Evolutionary conservation across 2,113 vertebrate species (phyloP).

Genomic region (Cryptomyrus ogoouensis): DNA sequence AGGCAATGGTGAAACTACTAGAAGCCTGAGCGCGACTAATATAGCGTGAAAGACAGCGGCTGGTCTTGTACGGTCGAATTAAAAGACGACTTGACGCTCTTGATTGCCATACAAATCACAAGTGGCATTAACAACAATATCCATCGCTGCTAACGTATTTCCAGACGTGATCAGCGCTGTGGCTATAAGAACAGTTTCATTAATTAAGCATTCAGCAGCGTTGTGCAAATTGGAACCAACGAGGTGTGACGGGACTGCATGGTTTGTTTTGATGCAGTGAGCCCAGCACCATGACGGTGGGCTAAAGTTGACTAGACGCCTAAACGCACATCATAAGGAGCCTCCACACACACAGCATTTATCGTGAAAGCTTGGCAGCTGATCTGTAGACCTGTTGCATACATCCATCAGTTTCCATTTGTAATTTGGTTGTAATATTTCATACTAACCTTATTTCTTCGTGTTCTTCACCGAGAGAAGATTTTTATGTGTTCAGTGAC

Average conservation of each 20-base stretch:
- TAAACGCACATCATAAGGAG: background rate
- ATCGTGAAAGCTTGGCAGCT: background rate
- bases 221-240: slow-evolving; percentile 20
- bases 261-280: background rate
- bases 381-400: background rate
- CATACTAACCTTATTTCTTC: background rate
- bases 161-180: background rate
- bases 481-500: background rate
- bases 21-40: background rate
- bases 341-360: background rate
- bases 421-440: background rate
- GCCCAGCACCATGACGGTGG: background rate
- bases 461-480: background rate
- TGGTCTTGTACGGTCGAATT: background rate
- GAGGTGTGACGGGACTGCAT: background rate
- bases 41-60: slow-evolving; percentile 13
- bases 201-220: slow-evolving; percentile 23
- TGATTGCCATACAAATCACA: slow-evolving; percentile 24
- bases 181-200: slow-evolving; percentile 17
- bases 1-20: background rate
- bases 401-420: background rate
- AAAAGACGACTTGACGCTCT: slow-evolving; percentile 10
- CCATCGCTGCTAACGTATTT: slow-evolving; percentile 21
- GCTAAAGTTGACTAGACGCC: background rate
- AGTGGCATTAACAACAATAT: slow-evolving; percentile 24